These are phyloP conservation scores for Procambarus clarkii DNA, from an alignment of 1,140 invertebrate species.

Conservation along the genomic window DNA sequence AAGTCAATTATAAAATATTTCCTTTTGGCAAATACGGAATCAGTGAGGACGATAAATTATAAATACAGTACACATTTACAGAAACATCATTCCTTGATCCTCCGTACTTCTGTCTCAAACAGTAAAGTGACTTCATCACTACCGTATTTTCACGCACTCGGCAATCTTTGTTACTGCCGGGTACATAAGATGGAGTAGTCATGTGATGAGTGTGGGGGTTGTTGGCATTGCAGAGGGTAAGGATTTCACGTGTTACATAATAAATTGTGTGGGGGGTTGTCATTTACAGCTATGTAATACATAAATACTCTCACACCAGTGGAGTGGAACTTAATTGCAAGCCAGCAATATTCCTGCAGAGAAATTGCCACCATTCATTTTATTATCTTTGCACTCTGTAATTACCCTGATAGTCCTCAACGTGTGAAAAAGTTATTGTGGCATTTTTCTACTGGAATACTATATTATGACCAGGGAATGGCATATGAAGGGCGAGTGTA, in stretches of 20 bases:
- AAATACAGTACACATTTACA: slow-evolving; percentile 66
- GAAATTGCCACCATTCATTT: slow-evolving; percentile 9
- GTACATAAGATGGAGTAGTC: slow-evolving; percentile 39
- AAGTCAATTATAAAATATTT: slow-evolving; percentile 76
- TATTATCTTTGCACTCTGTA: slow-evolving; percentile 1
- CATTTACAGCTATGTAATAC: slow-evolving; percentile 14
- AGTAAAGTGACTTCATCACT: slow-evolving; percentile 29
- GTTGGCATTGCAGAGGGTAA: slow-evolving; percentile 34
- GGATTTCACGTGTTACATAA: slow-evolving; percentile 20
- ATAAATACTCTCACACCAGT: slow-evolving; percentile 32
- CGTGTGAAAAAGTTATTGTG: slow-evolving; percentile 7
- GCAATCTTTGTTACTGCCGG: slow-evolving; percentile 22
- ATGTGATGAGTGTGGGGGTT: slow-evolving; percentile 43
- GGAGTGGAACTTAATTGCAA: slow-evolving; percentile 23
- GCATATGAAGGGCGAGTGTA: slow-evolving; percentile 28
- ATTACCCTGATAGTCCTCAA: slow-evolving; percentile 15
- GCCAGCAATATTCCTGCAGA: slow-evolving; percentile 16
- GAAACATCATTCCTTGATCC: slow-evolving; percentile 27
- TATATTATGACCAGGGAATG: slow-evolving; percentile 19
- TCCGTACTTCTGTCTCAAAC: slow-evolving; percentile 37
- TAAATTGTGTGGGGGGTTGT: slow-evolving; percentile 19
- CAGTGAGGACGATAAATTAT: slow-evolving; percentile 67
- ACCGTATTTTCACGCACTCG: not conserved
- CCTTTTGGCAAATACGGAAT: slow-evolving; percentile 74
- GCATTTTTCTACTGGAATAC: slow-evolving; percentile 29